Conservation (phyloP, 2,797 vertebrate species). For the Sparidentex hasta region DNA sequence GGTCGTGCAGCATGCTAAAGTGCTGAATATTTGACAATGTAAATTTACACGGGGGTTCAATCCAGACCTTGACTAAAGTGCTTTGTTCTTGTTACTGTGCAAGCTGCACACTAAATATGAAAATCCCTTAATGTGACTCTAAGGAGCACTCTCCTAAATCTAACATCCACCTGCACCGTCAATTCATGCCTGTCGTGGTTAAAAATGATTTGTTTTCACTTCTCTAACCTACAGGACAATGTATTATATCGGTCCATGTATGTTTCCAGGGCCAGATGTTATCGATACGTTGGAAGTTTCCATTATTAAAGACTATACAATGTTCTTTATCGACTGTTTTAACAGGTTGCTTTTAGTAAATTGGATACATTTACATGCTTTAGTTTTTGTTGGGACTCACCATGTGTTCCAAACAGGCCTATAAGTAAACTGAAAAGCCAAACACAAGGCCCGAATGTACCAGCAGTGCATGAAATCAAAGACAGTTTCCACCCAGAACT, state of each 20-base stretch:
- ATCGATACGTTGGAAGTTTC: not conserved
- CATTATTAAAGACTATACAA: not conserved
- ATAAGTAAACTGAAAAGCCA: too few species aligned
- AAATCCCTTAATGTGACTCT: constrained; percentile 30
- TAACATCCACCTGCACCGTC: not conserved
- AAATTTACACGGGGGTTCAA: constrained; percentile 44
- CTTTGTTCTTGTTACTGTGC: constrained; percentile 26
- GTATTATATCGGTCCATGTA: not conserved
- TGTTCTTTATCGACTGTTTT: not conserved
- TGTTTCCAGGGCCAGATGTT: not conserved
- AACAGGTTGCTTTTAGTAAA: not conserved
- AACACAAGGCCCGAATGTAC: too few species aligned
- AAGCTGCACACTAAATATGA: constrained; percentile 48
- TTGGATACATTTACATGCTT: not conserved
- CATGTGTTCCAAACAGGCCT: too few species aligned
- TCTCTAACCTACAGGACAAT: not conserved
- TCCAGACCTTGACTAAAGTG: constrained; percentile 54
- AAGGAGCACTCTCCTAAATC: constrained; percentile 8
- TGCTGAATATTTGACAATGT: constrained; percentile 44
- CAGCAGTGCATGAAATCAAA: too few species aligned
- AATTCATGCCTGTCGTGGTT: not conserved
- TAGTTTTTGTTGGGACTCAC: not conserved
- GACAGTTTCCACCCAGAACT: too few species aligned
- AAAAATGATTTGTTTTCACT: not conserved
- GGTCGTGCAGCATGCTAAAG: constrained; percentile 46